Evolutionary conservation across 2,113 vertebrate genomes (phyloP).

Genomic region (Notarius quadriscutis): DNA sequence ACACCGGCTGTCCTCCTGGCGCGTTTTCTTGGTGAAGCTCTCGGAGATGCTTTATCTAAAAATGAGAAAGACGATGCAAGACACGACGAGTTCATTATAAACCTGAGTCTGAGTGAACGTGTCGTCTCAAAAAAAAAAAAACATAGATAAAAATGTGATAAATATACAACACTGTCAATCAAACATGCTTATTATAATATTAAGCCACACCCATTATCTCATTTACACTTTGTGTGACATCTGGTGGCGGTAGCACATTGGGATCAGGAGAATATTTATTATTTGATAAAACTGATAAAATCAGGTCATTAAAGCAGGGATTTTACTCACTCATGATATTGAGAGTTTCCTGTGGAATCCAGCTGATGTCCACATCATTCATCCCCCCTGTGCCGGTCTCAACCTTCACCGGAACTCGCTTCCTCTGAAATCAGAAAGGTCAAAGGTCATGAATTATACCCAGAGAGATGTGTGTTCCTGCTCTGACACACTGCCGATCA

Average conservation of each 20-base stretch:
- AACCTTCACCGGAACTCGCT: slow-evolving; percentile 68
- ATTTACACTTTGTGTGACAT: neutral
- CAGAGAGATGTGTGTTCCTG: neutral
- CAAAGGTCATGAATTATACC: neutral
- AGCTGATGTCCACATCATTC: slow-evolving; percentile 77
- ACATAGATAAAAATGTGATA: neutral
- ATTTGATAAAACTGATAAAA: neutral
- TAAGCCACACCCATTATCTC: neutral
- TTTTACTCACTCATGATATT: slow-evolving; percentile 73
- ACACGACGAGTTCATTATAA: neutral
- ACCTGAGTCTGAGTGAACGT: neutral
- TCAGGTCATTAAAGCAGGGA: neutral
- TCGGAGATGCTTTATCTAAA: slow-evolving; percentile 73
- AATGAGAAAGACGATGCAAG: neutral
- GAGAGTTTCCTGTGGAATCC: slow-evolving; percentile 79
- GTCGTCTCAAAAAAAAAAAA: neutral
- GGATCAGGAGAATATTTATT: neutral
- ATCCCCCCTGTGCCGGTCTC: slow-evolving; percentile 72
- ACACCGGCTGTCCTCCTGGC: slow-evolving; percentile 69
- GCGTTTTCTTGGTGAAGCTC: slow-evolving; percentile 73
- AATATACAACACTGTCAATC: neutral
- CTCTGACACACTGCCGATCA: neutral
- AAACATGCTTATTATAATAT: neutral
- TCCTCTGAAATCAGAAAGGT: slow-evolving; percentile 64
- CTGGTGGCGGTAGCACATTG: neutral